Evolutionary conservation across 2,113 vertebrate species (phyloP).

Genomic region (Mystacornis crossleyi): DNA sequence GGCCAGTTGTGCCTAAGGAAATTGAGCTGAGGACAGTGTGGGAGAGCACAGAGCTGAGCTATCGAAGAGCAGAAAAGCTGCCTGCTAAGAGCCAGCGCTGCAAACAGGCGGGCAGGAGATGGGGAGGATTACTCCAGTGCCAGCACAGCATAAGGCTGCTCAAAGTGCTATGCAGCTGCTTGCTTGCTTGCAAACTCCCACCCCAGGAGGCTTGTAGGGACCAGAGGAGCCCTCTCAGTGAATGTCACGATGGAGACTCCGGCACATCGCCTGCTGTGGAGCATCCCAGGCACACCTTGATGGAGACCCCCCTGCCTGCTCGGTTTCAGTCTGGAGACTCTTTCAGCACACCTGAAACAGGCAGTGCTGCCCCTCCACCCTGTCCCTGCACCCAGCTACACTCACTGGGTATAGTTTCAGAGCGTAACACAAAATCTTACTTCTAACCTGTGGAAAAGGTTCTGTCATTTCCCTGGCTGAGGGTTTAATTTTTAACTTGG

Average conservation of each 20-base stretch:
- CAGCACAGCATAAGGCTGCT: neutral
- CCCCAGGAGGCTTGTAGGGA: neutral
- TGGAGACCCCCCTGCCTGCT: neutral
- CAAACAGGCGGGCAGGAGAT: neutral
- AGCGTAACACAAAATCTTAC: neutral
- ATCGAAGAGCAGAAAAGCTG: neutral
- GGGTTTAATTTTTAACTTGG: neutral
- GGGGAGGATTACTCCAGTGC: neutral
- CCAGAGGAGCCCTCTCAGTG: neutral
- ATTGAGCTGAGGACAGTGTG: fast-evolving
- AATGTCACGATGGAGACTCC: neutral
- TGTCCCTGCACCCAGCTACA: neutral
- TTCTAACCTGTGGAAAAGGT: neutral
- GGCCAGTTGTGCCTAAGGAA: neutral
- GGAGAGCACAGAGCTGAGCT: neutral
- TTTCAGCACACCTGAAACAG: neutral
- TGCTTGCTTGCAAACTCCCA: neutral
- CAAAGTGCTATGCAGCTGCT: neutral
- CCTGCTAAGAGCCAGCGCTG: neutral
- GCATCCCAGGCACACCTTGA: neutral
- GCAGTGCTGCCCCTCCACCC: neutral
- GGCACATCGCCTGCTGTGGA: neutral
- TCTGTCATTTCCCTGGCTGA: neutral
- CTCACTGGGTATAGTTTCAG: neutral
- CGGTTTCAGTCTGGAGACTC: neutral